phyloP scores from a whole-genome alignment of 2,888 invertebrate genomes.

The Dasypogon diadema region DNA sequence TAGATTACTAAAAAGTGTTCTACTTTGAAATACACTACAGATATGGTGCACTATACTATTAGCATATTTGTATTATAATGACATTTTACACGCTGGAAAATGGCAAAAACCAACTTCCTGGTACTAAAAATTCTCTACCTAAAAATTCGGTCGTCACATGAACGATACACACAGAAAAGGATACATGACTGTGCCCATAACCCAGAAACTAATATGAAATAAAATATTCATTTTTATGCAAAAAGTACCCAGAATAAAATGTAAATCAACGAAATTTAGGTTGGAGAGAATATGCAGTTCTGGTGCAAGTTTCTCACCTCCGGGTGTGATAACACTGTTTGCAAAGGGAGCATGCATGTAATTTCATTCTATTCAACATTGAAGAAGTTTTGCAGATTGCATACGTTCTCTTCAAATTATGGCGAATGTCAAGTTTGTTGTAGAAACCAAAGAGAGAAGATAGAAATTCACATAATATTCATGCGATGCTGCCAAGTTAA shows the following conservation, averaged over 20 bases:
- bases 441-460: neutral
- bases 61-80: neutral
- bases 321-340: slow-evolving; percentile 39
- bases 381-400: slow-evolving; percentile 6
- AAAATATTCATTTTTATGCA: slow-evolving; percentile 44
- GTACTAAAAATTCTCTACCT: neutral
- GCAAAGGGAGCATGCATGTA: slow-evolving; percentile 26
- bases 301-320: slow-evolving; percentile 39
- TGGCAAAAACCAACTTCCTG: neutral
- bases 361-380: slow-evolving; percentile 27
- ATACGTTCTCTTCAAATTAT: slow-evolving; percentile 41
- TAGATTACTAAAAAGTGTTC: too few species aligned
- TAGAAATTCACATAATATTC: neutral
- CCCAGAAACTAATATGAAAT: slow-evolving; percentile 38
- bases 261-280: slow-evolving; percentile 37
- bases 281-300: neutral
- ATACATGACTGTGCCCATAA: slow-evolving; percentile 7
- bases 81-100: neutral
- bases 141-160: neutral
- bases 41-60: too few species aligned
- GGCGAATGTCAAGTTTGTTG: slow-evolving; percentile 37
- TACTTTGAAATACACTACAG: neutral
- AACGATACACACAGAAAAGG: neutral
- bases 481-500: neutral
- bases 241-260: slow-evolving; percentile 33